phyloP scores from a whole-genome alignment of 2,888 invertebrate species.

The Lamproptera curius region DNA sequence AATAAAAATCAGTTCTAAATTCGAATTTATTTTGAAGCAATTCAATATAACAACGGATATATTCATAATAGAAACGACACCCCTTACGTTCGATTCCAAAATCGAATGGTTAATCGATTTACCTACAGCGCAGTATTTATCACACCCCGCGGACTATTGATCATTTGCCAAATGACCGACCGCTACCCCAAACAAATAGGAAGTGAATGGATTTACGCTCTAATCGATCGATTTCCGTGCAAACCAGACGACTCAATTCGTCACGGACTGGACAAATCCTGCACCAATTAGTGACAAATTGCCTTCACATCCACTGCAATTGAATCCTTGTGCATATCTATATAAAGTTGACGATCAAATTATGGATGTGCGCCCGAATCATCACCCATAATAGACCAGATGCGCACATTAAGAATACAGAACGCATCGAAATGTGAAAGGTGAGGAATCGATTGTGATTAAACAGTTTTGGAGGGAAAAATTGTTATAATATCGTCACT shows the following conservation, averaged over 20 bases:
- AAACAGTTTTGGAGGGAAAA: slow-evolving; percentile 38
- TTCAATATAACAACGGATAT: neutral
- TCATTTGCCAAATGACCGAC: slow-evolving; percentile 48
- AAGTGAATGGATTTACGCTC: slow-evolving; percentile 57
- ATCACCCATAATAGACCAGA: slow-evolving; percentile 38
- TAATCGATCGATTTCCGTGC: slow-evolving; percentile 70
- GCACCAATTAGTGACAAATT: slow-evolving; percentile 32
- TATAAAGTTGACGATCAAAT: slow-evolving; percentile 12
- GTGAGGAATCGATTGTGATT: slow-evolving; percentile 33
- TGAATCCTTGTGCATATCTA: slow-evolving; percentile 16
- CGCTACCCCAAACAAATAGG: slow-evolving; percentile 53
- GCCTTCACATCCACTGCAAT: slow-evolving; percentile 14
- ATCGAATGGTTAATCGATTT: slow-evolving; percentile 46
- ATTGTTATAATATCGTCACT: slow-evolving; percentile 41
- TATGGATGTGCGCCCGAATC: slow-evolving; percentile 23
- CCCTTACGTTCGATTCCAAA: neutral
- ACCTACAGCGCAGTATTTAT: slow-evolving; percentile 55
- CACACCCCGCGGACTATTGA: slow-evolving; percentile 40
- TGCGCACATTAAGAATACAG: slow-evolving; percentile 34
- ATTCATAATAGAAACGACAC: slow-evolving; percentile 6
- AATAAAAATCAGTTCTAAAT: too few species aligned
- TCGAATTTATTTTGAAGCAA: too few species aligned
- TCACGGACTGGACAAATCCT: slow-evolving; percentile 51
- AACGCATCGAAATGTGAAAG: slow-evolving; percentile 46
- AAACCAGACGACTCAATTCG: slow-evolving; percentile 60